Percentiles rank a stretch among this genome's conserved stretches.
Evolutionary conservation across 37 sponge, comb jelly and placozoan genomes (phyloP).

Genomic region (Aphrocallistes beatrix): DNA sequence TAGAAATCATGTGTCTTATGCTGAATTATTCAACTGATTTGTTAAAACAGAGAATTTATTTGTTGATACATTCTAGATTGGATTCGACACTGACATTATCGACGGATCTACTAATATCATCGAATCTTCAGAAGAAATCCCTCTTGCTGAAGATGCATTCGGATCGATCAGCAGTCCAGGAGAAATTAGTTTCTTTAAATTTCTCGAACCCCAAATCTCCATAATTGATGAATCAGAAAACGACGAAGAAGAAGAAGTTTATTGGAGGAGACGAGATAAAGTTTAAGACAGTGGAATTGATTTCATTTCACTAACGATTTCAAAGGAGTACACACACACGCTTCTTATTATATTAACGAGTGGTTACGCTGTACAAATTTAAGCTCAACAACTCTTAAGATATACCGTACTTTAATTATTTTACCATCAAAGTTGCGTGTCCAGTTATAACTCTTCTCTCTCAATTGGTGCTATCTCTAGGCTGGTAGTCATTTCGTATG

Average conservation of each 20-base stretch:
- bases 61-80: neutral
- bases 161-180: slow-evolving; percentile 3
- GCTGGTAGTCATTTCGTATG: neutral
- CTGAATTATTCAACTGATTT: too few relatives aligned
- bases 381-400: neutral
- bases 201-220: neutral
- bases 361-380: neutral
- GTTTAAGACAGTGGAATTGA: too few relatives aligned
- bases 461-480: neutral
- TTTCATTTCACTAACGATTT: too few relatives aligned
- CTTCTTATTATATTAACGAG: neutral
- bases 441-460: neutral
- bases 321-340: too few relatives aligned
- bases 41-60: too few relatives aligned
- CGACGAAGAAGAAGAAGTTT: slow-evolving; percentile 15
- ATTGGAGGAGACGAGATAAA: slow-evolving; percentile 13
- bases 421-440: neutral
- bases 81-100: neutral
- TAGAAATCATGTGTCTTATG: too few relatives aligned
- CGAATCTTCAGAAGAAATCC: neutral
- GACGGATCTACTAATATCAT: neutral
- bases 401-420: neutral
- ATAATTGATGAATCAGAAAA: neutral
- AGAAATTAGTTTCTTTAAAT: neutral
- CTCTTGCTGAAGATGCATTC: neutral